Percentiles rank a stretch among this genome's conserved stretches.
Conservation (phyloP, 2,888 invertebrate species). For the Darwinula stevensoni region DNA sequence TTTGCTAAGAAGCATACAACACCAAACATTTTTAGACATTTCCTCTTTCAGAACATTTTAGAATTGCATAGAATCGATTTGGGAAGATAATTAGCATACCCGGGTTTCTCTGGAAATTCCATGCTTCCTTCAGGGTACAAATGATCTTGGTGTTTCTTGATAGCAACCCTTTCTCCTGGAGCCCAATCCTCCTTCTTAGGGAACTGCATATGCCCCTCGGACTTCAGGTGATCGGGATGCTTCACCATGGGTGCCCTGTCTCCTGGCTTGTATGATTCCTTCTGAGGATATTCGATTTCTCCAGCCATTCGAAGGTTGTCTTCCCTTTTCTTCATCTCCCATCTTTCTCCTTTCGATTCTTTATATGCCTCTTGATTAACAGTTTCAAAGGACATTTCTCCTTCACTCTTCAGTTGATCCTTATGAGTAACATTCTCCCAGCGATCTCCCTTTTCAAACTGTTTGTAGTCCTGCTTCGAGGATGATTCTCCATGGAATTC, state of each 20-base stretch:
- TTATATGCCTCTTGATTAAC: conserved; percentile 39
- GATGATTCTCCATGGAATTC: too few species aligned
- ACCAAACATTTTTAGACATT: too few species aligned
- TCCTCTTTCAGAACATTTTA: too few species aligned
- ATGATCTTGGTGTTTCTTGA: conserved; percentile 17
- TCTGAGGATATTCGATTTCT: conserved; percentile 7
- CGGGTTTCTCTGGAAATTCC: conserved; percentile 14
- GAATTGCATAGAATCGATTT: too few species aligned
- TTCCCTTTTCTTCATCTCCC: not conserved
- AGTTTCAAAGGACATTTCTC: conserved; percentile 30
- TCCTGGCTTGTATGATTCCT: conserved; percentile 22
- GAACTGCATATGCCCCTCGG: conserved; percentile 7
- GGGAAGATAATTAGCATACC: too few species aligned
- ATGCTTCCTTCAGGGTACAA: conserved; percentile 22
- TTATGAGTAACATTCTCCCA: conserved; percentile 25
- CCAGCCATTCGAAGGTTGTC: conserved; percentile 13
- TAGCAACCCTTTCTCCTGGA: conserved; percentile 6
- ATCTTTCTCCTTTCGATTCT: conserved; percentile 16
- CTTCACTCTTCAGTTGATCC: conserved; percentile 13
- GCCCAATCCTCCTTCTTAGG: conserved; percentile 5
- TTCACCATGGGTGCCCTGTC: conserved; percentile 7
- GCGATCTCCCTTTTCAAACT: conserved; percentile 14
- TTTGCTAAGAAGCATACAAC: too few species aligned
- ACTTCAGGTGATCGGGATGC: conserved; percentile 7
- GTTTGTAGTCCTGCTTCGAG: not conserved